Evolutionary conservation across 2,888 invertebrate genomes (phyloP).

Genomic region (Phytoseiulus persimilis): DNA sequence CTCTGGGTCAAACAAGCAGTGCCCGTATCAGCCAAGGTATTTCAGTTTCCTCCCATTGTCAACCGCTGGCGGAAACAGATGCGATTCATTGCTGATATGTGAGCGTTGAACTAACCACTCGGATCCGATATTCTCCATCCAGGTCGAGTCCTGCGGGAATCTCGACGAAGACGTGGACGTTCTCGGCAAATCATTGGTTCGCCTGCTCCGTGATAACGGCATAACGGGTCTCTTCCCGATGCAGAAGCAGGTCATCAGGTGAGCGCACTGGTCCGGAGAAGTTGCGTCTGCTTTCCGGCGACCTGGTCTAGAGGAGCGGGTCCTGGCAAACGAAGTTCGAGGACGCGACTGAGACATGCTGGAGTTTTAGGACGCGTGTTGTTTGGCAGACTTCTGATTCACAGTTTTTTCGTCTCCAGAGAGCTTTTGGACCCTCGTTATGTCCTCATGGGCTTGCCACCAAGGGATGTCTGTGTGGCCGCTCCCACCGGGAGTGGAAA

Average conservation of each 20-base stretch:
- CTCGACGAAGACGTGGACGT: constrained; percentile 26
- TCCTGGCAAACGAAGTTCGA: too few relatives aligned
- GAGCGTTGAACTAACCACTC: too few relatives aligned
- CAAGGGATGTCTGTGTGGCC: constrained; percentile 85
- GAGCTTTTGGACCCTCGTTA: constrained; percentile 57
- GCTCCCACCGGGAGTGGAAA: constrained; percentile 97
- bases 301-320: too few relatives aligned
- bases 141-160: constrained; percentile 12
- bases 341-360: too few relatives aligned
- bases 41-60: not conserved
- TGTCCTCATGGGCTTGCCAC: constrained; percentile 53
- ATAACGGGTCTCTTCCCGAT: constrained; percentile 68
- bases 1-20: constrained; percentile 13
- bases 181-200: constrained; percentile 54
- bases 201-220: constrained; percentile 62
- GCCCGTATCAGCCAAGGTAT: constrained; percentile 31
- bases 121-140: too few relatives aligned
- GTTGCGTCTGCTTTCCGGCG: not conserved
- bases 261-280: too few relatives aligned
- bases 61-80: too few relatives aligned
- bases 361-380: too few relatives aligned
- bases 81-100: too few relatives aligned
- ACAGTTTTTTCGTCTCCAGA: constrained; percentile 65
- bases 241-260: constrained; percentile 19
- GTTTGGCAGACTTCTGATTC: not conserved